Evolutionary conservation across 2,113 vertebrate genomes (phyloP).

Genomic region (Myotis brandtii): DNA sequence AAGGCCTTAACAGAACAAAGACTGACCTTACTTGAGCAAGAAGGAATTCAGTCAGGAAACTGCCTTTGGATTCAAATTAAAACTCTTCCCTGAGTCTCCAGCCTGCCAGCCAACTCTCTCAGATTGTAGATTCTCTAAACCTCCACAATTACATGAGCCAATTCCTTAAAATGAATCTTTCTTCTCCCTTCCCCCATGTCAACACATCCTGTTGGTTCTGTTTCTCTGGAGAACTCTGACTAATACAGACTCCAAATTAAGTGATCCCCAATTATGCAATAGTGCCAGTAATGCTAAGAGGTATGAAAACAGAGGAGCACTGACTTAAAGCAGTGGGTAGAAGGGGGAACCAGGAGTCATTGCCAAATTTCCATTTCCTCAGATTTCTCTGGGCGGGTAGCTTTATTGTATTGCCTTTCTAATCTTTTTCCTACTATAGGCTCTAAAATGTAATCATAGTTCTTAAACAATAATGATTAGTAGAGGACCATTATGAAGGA

Average conservation of each 20-base stretch:
- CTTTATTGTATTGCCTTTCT: background rate
- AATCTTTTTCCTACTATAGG: background rate
- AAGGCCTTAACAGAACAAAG: background rate
- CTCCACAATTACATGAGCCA: background rate
- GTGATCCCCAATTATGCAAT: background rate
- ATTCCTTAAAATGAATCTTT: background rate
- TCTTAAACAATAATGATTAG: slow-evolving; percentile 27
- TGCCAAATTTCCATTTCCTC: background rate
- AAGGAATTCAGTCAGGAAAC: background rate
- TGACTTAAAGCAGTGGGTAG: background rate
- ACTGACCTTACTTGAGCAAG: background rate
- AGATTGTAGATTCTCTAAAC: background rate
- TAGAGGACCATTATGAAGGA: background rate
- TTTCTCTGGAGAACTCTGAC: background rate
- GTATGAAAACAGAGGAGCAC: background rate
- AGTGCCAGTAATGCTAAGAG: background rate
- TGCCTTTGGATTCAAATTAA: background rate
- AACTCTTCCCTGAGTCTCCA: background rate
- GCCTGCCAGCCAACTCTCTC: background rate
- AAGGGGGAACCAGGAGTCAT: background rate
- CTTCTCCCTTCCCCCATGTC: background rate
- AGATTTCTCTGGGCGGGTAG: background rate
- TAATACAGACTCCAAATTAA: background rate
- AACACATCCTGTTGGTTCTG: background rate
- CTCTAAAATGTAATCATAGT: background rate